phyloP scores from a whole-genome alignment of 2,888 invertebrate species.

The Bellardia bayeri region DNA sequence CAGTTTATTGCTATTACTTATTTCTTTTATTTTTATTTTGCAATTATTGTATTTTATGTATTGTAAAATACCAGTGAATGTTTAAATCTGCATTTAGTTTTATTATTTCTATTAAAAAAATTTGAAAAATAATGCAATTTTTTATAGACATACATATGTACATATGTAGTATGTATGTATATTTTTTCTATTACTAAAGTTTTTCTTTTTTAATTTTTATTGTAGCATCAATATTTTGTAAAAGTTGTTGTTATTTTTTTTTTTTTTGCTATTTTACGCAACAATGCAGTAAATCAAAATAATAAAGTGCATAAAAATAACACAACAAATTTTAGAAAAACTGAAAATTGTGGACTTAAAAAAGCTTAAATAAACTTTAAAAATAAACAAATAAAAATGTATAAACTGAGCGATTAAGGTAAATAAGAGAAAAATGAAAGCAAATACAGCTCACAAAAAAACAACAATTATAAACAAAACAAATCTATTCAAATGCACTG shows the following conservation, averaged over 20 bases:
- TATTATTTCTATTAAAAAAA: constrained; percentile 2
- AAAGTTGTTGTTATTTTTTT: background rate
- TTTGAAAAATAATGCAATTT: background rate
- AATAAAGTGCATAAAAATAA: constrained; percentile 40
- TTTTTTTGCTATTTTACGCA: constrained; percentile 55
- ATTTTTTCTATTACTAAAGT: constrained; percentile 15
- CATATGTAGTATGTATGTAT: no score
- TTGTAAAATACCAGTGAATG: constrained; percentile 41
- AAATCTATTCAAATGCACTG: background rate
- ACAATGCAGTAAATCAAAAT: constrained; percentile 67
- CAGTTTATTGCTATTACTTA: constrained; percentile 17
- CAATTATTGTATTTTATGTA: constrained; percentile 43
- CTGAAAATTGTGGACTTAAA: constrained; percentile 12
- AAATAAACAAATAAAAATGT: background rate
- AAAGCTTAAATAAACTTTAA: constrained; percentile 14
- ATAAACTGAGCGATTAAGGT: background rate
- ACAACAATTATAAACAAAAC: background rate
- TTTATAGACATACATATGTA: no score
- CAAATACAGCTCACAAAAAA: background rate
- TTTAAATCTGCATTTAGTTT: constrained; percentile 55
- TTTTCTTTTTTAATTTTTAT: constrained; percentile 28
- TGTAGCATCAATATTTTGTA: background rate
- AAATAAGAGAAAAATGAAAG: background rate
- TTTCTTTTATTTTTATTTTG: constrained; percentile 27
- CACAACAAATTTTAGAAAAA: background rate